phyloP scores from a whole-genome alignment of 30 jellyfish, hydroid and myxozoan species.

The Turritopsis rubra region DNA sequence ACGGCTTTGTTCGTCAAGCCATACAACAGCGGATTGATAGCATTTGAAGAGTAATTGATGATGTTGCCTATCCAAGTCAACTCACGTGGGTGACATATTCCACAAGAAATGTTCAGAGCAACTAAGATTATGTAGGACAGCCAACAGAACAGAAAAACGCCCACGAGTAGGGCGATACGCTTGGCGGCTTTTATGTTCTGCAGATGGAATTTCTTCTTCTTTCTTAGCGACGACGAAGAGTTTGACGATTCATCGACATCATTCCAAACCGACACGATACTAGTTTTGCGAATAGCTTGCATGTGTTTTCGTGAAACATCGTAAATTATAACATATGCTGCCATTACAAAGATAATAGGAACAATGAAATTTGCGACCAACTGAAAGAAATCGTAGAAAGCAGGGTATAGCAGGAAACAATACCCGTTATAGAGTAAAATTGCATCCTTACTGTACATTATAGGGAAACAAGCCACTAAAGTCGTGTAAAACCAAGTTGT shows the following conservation, averaged over 20 bases:
- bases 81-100: constrained; percentile 31
- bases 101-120: constrained; percentile 20
- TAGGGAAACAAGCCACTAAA: constrained; percentile 24
- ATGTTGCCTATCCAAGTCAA: constrained; percentile 35
- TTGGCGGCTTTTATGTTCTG: constrained; percentile 32
- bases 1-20: constrained; percentile 26
- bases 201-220: neutral
- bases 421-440: neutral
- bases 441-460: constrained; percentile 9
- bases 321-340: neutral
- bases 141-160: constrained; percentile 42
- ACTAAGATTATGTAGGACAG: constrained; percentile 23
- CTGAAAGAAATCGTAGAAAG: constrained; percentile 15
- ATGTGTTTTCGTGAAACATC: neutral
- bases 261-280: neutral
- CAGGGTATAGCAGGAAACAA: constrained; percentile 6
- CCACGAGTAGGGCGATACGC: constrained; percentile 26
- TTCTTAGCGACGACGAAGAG: neutral
- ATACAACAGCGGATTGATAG: constrained; percentile 35
- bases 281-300: constrained; percentile 3
- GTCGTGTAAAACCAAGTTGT: constrained; percentile 35
- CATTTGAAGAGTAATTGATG: constrained; percentile 21
- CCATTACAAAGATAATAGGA: constrained; percentile 9
- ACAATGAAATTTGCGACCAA: constrained; percentile 22
- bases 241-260: neutral